These are phyloP conservation scores for Heptranchias perlo DNA, from an alignment of 2,113 vertebrate genomes.

Conservation along the genomic window DNA sequence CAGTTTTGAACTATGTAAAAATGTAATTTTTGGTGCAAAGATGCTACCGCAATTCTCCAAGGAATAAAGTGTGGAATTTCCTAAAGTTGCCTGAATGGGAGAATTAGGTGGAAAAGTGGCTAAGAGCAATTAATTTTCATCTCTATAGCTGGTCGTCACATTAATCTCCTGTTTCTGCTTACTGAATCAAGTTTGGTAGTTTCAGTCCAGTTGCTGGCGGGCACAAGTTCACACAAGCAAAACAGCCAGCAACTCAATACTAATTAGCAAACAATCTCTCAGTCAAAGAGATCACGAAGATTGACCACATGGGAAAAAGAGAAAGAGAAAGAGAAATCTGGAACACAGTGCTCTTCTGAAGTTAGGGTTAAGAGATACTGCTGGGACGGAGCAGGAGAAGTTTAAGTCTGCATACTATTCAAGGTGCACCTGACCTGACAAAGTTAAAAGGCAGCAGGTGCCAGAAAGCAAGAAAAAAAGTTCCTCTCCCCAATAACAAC, in stretches of 20 bases:
- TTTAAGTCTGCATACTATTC: neutral
- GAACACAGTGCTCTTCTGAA: neutral
- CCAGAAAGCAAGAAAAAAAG: neutral
- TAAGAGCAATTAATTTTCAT: neutral
- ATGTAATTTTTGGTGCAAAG: neutral
- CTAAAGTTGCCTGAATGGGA: neutral
- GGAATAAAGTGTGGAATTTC: neutral
- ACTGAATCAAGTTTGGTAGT: neutral
- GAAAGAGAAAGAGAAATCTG: neutral
- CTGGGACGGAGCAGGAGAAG: neutral
- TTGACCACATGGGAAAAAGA: neutral
- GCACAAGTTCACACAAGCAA: neutral
- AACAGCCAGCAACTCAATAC: neutral
- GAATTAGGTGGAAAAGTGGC: neutral
- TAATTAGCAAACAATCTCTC: neutral
- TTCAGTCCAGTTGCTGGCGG: neutral
- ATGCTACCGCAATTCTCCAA: neutral
- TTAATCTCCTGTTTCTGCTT: slow-evolving; percentile 20
- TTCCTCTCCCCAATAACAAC: neutral
- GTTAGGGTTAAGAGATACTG: neutral
- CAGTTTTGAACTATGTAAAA: neutral
- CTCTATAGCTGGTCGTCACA: neutral
- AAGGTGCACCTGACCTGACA: neutral
- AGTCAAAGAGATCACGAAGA: neutral
- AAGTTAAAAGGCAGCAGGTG: neutral